These are phyloP conservation scores for Celastrina argiolus DNA, from an alignment of 2,888 invertebrate species.

Conservation along the genomic window DNA sequence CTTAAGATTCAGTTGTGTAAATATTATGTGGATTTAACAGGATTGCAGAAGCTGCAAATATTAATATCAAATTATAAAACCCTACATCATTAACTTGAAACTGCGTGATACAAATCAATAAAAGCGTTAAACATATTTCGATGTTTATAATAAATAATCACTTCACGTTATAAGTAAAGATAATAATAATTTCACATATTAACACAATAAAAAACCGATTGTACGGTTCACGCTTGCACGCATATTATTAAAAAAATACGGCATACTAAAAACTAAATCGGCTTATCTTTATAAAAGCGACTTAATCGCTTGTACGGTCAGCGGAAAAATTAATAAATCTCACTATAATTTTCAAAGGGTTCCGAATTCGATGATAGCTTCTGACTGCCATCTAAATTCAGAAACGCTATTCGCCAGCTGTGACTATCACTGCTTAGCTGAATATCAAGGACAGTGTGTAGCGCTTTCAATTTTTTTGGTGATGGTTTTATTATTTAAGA, in stretches of 20 bases:
- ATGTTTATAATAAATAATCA: neutral
- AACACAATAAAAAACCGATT: slow-evolving; percentile 16
- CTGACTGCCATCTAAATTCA: too few relatives aligned
- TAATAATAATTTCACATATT: slow-evolving; percentile 21
- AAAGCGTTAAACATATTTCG: neutral
- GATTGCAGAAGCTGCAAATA: too few relatives aligned
- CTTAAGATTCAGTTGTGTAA: too few relatives aligned
- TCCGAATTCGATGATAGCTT: too few relatives aligned
- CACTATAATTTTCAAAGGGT: neutral
- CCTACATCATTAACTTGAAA: neutral
- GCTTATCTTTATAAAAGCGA: slow-evolving; percentile 76
- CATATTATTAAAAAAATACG: slow-evolving; percentile 51
- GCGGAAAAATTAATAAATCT: slow-evolving; percentile 35
- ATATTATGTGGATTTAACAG: too few relatives aligned
- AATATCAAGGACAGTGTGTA: too few relatives aligned
- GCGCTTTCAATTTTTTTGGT: too few relatives aligned
- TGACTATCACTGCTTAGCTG: too few relatives aligned
- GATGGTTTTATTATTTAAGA: too few relatives aligned
- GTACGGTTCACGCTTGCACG: slow-evolving; percentile 29
- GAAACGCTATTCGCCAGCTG: too few relatives aligned
- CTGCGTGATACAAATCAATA: neutral
- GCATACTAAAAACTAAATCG: slow-evolving; percentile 72
- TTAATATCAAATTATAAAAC: too few relatives aligned
- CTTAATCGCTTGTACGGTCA: slow-evolving; percentile 61
- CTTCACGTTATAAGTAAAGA: slow-evolving; percentile 10